Evolutionary conservation across 2,888 invertebrate genomes (phyloP).

Genomic region (Ceramica pisi): DNA sequence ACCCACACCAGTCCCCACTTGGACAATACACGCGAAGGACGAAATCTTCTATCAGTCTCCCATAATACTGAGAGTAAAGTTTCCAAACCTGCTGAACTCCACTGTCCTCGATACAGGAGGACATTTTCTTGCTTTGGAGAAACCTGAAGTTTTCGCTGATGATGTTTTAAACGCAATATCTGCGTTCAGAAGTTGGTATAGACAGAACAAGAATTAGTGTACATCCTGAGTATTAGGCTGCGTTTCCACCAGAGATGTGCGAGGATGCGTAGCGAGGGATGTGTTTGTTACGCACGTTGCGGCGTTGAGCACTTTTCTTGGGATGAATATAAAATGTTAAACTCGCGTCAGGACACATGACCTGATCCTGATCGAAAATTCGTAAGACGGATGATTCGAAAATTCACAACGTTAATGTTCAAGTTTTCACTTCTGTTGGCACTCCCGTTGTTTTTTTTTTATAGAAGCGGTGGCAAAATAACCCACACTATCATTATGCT

Average conservation of each 20-base stretch:
- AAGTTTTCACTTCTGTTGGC: no score
- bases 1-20: conserved; percentile 92
- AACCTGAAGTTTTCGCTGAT: conserved; percentile 92
- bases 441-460: no score
- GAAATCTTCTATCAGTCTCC: conserved; percentile 92
- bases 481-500: neutral
- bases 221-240: neutral
- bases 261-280: no score
- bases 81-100: conserved; percentile 91
- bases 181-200: conserved; percentile 35
- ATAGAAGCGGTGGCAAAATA: neutral
- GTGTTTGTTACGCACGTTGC: no score
- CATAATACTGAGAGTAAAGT: conserved; percentile 89
- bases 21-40: conserved; percentile 92
- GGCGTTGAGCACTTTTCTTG: no score
- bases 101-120: conserved; percentile 92
- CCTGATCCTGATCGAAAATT: no score
- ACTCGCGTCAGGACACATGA: no score
- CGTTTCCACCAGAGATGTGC: no score
- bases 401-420: no score
- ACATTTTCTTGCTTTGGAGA: conserved; percentile 95
- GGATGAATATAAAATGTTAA: no score
- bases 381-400: no score
- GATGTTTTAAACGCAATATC: conserved; percentile 87
- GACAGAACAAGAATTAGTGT: conserved; percentile 4